Base-by-base conservation (phyloP, 2,888 invertebrate genomes). In the Drosophila nr. perissopoda region DNA sequence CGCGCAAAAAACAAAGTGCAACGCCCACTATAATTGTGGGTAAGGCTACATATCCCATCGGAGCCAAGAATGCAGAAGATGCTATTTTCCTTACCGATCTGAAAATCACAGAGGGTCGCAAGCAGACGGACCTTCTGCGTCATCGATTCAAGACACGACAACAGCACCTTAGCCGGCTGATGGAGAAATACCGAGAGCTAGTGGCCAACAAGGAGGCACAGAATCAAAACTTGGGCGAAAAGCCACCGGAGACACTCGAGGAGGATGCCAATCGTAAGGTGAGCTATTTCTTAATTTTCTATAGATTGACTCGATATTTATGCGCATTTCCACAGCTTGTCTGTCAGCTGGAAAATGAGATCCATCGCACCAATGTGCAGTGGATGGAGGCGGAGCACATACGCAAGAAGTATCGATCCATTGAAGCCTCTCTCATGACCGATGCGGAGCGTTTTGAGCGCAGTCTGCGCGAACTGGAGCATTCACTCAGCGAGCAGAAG, bases 321-420 rank as follows among this genome's bases (percentile, higher is more conserved):
- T 2, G 21, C 1, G 7, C 11, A 25, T 21, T 52, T 34, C 4
- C 6, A 0, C 91, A 96, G 96, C 93, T 95, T 31, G 94, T 95
- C 1, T 95, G 96, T 7, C 95, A 95, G 81, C 92, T 97, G 78
- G 97, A 97, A 92, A 97, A 97, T 90, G 96, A 96, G 91, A 96
- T 97, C 70, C 97, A 97, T 90, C 95, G 96, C 71, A 95, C 97
- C 0, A 95, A 96, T 63, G 96, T 97, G 38, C 97, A 97, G 93
- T 96, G 96, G 94, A 95, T 96, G 89, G 97, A 97, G 92, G 97
- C 97, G 0, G 95, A 96, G 82, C 95, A 97, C 77, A 95, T 97
- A 10, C 95, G 95, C 79, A 96, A 96, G 90, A 97, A 97, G 91
- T 97, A 97, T 89, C 93, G 94, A 42, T 95, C 95, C 2, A 97